Percentiles rank a stretch among this genome's conserved stretches.
Evolutionary conservation across 1,140 invertebrate species (phyloP).

Genomic region (Neotoxoptera formosana): DNA sequence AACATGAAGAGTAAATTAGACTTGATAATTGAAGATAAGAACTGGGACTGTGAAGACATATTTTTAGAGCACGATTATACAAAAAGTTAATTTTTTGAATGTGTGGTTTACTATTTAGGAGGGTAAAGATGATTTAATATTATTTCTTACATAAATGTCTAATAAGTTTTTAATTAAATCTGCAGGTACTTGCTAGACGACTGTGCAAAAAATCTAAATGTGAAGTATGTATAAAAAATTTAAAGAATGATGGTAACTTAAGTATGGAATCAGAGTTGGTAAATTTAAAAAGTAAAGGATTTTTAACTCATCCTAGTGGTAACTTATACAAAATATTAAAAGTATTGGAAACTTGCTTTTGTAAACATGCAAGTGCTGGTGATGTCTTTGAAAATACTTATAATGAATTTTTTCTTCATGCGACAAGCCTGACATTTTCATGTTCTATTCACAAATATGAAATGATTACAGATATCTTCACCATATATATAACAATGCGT

Average conservation of each 20-base stretch:
- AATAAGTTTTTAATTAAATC: background rate
- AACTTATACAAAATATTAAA: conserved; percentile 15
- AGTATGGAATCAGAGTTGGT: background rate
- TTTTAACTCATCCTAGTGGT: background rate
- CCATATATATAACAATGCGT: too few relatives aligned
- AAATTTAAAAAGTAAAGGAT: background rate
- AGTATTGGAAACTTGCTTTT: too few relatives aligned
- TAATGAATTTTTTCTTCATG: too few relatives aligned
- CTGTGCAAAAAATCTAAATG: background rate
- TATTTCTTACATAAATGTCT: background rate
- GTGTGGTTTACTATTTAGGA: conserved; percentile 17
- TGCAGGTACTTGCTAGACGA: background rate
- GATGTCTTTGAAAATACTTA: too few relatives aligned
- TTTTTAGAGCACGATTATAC: background rate
- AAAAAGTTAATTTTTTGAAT: conserved; percentile 16
- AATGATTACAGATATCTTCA: too few relatives aligned
- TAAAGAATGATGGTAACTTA: background rate
- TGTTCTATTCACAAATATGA: too few relatives aligned
- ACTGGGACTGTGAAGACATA: background rate
- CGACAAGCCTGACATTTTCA: too few relatives aligned
- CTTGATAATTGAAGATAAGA: background rate
- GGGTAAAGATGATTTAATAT: too few relatives aligned
- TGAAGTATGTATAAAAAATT: background rate
- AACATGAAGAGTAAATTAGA: background rate
- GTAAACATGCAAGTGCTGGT: too few relatives aligned